Evolutionary conservation across 2,888 invertebrate genomes (phyloP).

Genomic region (Scaptomyza reducta): DNA sequence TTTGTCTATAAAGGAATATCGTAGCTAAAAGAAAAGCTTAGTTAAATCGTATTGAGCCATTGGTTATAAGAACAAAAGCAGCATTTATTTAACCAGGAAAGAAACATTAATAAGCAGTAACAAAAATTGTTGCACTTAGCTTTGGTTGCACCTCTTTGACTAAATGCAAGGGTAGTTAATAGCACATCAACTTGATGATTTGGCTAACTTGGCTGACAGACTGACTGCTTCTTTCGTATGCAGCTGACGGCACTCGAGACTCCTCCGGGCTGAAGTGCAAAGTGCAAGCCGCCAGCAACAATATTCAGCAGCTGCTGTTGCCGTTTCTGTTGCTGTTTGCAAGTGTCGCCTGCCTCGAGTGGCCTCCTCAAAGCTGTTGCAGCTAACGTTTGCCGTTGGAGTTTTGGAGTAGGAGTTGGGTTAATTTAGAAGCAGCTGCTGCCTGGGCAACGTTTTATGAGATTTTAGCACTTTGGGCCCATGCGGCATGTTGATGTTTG

Average conservation of each 20-base stretch:
- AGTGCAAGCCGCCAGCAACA: conserved; percentile 65
- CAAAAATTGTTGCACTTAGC: too few species aligned
- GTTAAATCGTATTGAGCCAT: too few species aligned
- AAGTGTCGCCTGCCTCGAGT: conserved; percentile 59
- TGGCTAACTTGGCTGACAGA: neutral
- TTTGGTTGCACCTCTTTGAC: neutral
- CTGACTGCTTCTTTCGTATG: conserved; percentile 28
- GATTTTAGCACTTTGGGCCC: conserved; percentile 70
- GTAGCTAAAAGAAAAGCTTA: too few species aligned
- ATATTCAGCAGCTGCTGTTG: conserved; percentile 50
- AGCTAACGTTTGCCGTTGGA: conserved; percentile 21
- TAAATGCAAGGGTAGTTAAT: conserved; percentile 21
- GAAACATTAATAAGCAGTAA: too few species aligned
- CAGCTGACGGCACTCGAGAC: conserved; percentile 61
- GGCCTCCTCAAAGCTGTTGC: conserved; percentile 53
- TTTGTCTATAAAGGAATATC: too few species aligned
- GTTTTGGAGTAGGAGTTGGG: conserved; percentile 39
- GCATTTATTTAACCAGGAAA: too few species aligned
- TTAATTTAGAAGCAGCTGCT: conserved; percentile 72
- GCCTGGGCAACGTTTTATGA: conserved; percentile 62
- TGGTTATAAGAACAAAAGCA: too few species aligned
- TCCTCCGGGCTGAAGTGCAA: conserved; percentile 69
- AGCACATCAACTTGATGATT: conserved; percentile 2
- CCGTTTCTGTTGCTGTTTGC: conserved; percentile 29
- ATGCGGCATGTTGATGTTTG: conserved; percentile 36